phyloP scores from a whole-genome alignment of 2,888 invertebrate genomes.

The Meta bourneti region DNA sequence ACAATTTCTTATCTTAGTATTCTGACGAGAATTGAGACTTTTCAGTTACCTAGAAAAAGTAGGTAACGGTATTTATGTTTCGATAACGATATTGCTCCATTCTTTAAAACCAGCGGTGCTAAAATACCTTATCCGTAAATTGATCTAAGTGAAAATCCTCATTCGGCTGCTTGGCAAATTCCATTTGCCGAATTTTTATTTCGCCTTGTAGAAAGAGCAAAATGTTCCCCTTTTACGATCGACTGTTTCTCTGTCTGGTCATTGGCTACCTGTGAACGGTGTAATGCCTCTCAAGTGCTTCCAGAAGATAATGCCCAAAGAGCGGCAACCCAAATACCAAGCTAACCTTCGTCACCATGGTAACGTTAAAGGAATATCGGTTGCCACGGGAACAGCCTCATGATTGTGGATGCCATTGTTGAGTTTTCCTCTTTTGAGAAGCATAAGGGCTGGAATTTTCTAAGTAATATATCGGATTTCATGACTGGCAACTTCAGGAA shows the following conservation, averaged over 20 bases:
- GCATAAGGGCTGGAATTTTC: constrained; percentile 30
- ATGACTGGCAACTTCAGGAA: constrained; percentile 29
- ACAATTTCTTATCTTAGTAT: too few species aligned
- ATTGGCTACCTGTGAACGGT: not conserved
- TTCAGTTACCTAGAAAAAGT: too few species aligned
- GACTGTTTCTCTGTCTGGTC: not conserved
- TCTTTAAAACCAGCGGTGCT: too few species aligned
- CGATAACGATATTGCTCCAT: too few species aligned
- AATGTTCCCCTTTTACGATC: not conserved
- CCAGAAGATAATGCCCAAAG: constrained; percentile 46
- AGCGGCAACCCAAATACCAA: constrained; percentile 60
- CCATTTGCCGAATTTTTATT: too few species aligned
- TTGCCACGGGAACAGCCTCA: constrained; percentile 53
- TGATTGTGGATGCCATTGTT: constrained; percentile 61
- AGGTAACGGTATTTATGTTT: too few species aligned
- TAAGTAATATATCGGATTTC: constrained; percentile 64
- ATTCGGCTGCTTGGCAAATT: too few species aligned
- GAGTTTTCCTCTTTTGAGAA: constrained; percentile 45
- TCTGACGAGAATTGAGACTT: too few species aligned
- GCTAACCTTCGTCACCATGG: constrained; percentile 39
- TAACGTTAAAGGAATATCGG: constrained; percentile 66
- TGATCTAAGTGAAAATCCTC: too few species aligned
- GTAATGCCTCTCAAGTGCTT: constrained; percentile 4
- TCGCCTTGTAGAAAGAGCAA: too few species aligned
- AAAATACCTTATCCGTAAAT: too few species aligned